A percentile compares a stretch with the other conserved stretches of the same genome.
Conservation (phyloP, 2,797 vertebrate genomes). For the Anabacerthia variegaticeps region DNA sequence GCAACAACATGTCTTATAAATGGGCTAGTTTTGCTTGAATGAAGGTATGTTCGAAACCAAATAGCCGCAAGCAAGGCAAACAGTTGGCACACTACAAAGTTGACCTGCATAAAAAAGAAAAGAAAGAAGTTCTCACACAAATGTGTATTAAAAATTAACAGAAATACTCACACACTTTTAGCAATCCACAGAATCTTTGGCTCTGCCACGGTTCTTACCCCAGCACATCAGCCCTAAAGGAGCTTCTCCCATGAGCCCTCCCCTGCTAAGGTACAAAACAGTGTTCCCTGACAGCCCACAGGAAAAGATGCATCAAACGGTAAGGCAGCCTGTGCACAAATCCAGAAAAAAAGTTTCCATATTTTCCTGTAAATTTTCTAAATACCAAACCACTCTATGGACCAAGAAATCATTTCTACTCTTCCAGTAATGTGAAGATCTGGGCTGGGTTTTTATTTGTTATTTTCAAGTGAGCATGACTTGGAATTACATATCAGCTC, state of each 20-base stretch:
- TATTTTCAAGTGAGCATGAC: not conserved
- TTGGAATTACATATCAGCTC: not conserved
- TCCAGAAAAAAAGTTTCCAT: rapidly evolving
- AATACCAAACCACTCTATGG: not conserved
- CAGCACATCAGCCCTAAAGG: not conserved
- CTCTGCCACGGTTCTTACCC: not conserved
- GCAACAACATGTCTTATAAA: conserved; percentile 95
- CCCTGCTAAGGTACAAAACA: not conserved
- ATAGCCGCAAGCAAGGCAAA: conserved; percentile 93
- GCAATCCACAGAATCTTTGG: not conserved
- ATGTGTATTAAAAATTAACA: not conserved
- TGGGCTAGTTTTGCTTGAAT: conserved; percentile 95
- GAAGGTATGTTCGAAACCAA: conserved; percentile 96
- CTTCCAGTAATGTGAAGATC: not conserved
- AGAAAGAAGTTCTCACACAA: not conserved
- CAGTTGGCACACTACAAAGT: conserved; percentile 97
- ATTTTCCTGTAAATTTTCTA: not conserved
- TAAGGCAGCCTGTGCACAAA: not conserved
- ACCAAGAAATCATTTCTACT: not conserved
- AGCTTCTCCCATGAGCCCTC: not conserved
- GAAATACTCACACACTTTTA: not conserved
- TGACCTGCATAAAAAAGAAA: conserved; percentile 83
- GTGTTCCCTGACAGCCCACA: not conserved
- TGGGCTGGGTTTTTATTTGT: not conserved
- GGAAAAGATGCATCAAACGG: not conserved